Base-by-base conservation (phyloP, 2,888 invertebrate species). In the Nymphalis polychloros region DNA sequence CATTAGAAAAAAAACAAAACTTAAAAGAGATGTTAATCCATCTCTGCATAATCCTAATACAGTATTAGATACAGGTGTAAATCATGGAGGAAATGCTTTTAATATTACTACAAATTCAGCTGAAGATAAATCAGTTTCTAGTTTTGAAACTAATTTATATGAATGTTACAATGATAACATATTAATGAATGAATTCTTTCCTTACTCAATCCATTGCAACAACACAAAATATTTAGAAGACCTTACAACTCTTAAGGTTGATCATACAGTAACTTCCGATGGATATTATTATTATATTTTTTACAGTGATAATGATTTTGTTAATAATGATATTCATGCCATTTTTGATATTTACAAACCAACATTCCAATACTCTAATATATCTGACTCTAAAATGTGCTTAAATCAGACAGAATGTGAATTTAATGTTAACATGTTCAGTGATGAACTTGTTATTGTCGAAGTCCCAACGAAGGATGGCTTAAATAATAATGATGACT, bases 231-330 rank as follows among this genome's bases (percentile, higher is more conserved):
- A 95, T 77, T 92, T 96, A 74, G 94, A 96, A 77, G 93, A 93
- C 68, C 94, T 94, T 8, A 94, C 94, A 35, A 95, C 95, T 73
- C 82, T 90, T 10, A 92, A 90, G 83, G 95, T 96, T 0, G 94
- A 93, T 68, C 96, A 97, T 78, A 94, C 96, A 74, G 95, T 97
- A 31, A 90, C 93, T 49, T 92, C 94, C 63, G 96, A 97, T 81
- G 97, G 97, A 8, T 97, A 97, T 87, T 97, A 97, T 84, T 97
- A 97, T 87, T 97, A 97, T 78, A 97, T 97, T 76, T 97, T 97
- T 87, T 97, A 97, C 81, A 97, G 96, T 78, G 97, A 97, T 83
- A 97, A 97, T 87, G 97, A 97, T 83, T 90, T 95, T 76, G 95
- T 96, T 13, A 94, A 93, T 60, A 97, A 97, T 86, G 95, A 96